A percentile compares a stretch with the other conserved stretches of the same genome.
Conservation (phyloP, 2,113 vertebrate species). For the Galeopterus variegatus region DNA sequence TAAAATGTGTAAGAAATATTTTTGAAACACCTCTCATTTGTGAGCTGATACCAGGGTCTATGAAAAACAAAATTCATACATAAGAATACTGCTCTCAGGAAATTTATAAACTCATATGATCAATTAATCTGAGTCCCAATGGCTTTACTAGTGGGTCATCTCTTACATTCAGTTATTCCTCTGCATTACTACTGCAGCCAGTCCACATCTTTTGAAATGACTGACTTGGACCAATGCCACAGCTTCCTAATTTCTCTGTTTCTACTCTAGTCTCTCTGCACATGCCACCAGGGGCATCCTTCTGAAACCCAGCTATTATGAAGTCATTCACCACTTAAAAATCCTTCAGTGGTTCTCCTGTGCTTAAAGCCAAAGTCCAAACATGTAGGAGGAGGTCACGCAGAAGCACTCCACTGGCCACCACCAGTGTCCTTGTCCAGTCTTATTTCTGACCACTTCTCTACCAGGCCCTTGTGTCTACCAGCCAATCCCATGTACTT, state of each 20-base stretch:
- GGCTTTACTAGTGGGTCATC: background rate
- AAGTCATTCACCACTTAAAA: background rate
- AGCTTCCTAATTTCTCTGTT: background rate
- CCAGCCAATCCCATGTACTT: background rate
- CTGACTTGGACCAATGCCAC: background rate
- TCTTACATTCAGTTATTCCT: background rate
- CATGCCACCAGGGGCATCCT: background rate
- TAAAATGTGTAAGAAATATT: background rate
- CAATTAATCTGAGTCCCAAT: background rate
- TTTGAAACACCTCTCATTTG: background rate
- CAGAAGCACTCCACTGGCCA: background rate
- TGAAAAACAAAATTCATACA: constrained; percentile 1
- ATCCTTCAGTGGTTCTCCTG: background rate
- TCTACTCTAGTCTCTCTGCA: background rate
- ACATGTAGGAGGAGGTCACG: background rate
- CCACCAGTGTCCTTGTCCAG: too few relatives aligned
- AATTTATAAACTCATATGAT: background rate
- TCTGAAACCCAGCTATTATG: background rate
- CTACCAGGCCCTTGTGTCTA: background rate
- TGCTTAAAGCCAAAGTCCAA: background rate
- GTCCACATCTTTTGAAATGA: background rate
- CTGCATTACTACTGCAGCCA: background rate
- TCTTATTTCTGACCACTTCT: background rate
- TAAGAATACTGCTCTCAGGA: background rate
- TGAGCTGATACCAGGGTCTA: background rate